These are phyloP conservation scores for Bursaphelenchus okinawaensis DNA, from an alignment of 2,888 invertebrate genomes.

Conservation along the genomic window DNA sequence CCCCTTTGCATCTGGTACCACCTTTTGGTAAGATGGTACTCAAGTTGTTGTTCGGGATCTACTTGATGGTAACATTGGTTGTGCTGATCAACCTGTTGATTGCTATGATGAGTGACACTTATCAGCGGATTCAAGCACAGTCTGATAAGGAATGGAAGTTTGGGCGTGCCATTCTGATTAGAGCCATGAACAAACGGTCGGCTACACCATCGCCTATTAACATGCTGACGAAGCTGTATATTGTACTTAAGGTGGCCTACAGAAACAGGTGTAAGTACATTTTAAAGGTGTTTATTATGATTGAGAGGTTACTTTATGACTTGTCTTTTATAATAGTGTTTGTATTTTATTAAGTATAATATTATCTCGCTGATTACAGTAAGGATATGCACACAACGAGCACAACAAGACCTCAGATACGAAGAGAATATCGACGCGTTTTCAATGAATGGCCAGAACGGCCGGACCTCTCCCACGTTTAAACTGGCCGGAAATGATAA, in stretches of 20 bases:
- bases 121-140: slow-evolving; percentile 87
- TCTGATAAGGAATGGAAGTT: slow-evolving; percentile 99
- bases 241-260: slow-evolving; percentile 54
- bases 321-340: too few relatives aligned
- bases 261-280: slow-evolving; percentile 49
- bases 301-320: too few relatives aligned
- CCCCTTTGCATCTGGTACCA: slow-evolving; percentile 61
- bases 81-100: slow-evolving; percentile 94
- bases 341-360: not conserved
- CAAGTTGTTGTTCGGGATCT: slow-evolving; percentile 78
- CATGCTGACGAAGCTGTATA: slow-evolving; percentile 72
- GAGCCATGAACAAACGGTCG: slow-evolving; percentile 94
- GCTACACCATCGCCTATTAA: slow-evolving; percentile 97
- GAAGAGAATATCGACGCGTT: slow-evolving; percentile 58
- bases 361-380: slow-evolving; percentile 39
- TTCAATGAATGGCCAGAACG: slow-evolving; percentile 55
- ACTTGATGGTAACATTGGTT: slow-evolving; percentile 94
- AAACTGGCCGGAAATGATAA: slow-evolving; percentile 23
- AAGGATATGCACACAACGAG: slow-evolving; percentile 54
- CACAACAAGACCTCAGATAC: slow-evolving; percentile 54
- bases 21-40: slow-evolving; percentile 58
- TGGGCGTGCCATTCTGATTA: slow-evolving; percentile 90
- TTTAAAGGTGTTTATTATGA: not conserved
- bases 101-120: slow-evolving; percentile 99
- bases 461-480: slow-evolving; percentile 38